Conservation (phyloP, 2,888 invertebrate genomes). For the Chalcosyrphus nemorum region DNA sequence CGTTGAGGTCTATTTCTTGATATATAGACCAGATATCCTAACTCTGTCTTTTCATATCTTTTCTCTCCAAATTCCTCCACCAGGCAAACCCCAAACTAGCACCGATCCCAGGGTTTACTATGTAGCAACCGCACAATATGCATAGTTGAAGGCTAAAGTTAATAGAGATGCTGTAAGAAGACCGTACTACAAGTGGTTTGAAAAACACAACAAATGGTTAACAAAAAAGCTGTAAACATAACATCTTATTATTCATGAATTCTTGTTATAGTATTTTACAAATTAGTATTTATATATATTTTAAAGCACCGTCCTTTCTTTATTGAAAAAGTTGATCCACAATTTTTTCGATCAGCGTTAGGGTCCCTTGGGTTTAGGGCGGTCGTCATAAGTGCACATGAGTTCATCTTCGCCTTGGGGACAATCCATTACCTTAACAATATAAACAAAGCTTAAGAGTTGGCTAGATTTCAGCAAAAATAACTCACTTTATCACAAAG, state of each 20-base stretch:
- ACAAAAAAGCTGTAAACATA: too few relatives aligned
- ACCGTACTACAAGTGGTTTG: too few relatives aligned
- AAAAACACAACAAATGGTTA: too few relatives aligned
- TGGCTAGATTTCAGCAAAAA: not conserved
- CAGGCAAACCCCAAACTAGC: too few relatives aligned
- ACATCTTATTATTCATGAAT: not conserved
- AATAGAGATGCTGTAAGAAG: too few relatives aligned
- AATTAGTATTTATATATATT: constrained; percentile 2
- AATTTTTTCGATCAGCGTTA: not conserved
- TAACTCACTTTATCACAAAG: constrained; percentile 84
- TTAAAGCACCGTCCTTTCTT: not conserved
- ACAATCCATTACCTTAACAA: constrained; percentile 83
- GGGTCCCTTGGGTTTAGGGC: constrained; percentile 6
- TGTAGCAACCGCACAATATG: too few relatives aligned
- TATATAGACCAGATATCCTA: too few relatives aligned
- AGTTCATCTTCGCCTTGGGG: constrained; percentile 86
- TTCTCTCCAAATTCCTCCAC: too few relatives aligned
- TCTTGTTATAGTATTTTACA: not conserved
- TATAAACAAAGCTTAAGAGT: not conserved
- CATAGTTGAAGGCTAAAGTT: too few relatives aligned
- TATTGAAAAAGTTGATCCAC: not conserved
- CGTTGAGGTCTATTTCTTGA: too few relatives aligned
- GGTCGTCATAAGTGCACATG: constrained; percentile 84
- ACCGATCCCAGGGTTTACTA: too few relatives aligned
- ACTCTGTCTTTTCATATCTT: too few relatives aligned